Conservation (phyloP, 2,113 vertebrate species). For the Turnix velox region DNA sequence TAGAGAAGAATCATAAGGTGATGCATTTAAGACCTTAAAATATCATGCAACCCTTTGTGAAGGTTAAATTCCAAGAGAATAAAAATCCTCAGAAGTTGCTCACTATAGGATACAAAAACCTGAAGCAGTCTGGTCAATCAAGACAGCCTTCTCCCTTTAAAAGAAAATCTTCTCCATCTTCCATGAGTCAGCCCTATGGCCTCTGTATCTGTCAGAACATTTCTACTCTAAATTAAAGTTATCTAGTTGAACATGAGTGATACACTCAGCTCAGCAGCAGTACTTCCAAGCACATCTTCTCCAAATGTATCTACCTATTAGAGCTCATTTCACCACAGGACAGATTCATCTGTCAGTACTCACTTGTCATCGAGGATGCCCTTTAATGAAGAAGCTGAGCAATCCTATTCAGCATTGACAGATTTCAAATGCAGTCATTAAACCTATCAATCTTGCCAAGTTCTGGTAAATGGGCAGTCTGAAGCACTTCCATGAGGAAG, state of each 20-base stretch:
- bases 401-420: not conserved
- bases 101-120: accelerated
- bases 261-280: not conserved
- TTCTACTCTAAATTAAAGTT: not conserved
- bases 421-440: not conserved
- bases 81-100: not conserved
- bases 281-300: not conserved
- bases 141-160: not conserved
- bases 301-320: not conserved
- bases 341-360: not conserved
- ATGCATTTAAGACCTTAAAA: not conserved
- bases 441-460: not conserved
- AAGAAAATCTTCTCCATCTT: accelerated
- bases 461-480: not conserved
- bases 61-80: not conserved
- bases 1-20: not conserved
- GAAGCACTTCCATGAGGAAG: not conserved
- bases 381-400: not conserved
- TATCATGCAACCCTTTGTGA: not conserved
- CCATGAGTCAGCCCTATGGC: not conserved
- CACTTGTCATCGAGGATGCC: not conserved
- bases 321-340: not conserved
- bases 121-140: not conserved
- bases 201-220: not conserved
- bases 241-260: not conserved